These are phyloP conservation scores for Valencia hispanica DNA, from an alignment of 2,797 vertebrate species.

Conservation along the genomic window DNA sequence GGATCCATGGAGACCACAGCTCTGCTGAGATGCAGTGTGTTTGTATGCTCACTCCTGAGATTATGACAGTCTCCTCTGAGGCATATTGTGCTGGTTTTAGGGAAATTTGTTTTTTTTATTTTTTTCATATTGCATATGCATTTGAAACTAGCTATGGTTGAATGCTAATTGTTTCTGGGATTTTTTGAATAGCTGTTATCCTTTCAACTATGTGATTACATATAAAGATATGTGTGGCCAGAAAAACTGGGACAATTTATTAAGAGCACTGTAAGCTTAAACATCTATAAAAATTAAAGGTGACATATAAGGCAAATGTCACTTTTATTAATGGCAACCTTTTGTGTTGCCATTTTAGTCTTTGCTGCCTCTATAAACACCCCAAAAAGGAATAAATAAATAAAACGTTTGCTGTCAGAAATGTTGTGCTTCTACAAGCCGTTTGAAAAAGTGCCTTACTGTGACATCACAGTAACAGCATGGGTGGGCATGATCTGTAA, in stretches of 20 bases:
- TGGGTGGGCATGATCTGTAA: too few relatives aligned
- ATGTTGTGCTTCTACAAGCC: too few relatives aligned
- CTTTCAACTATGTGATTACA: background rate
- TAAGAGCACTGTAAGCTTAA: background rate
- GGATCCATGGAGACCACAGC: slow-evolving; percentile 39
- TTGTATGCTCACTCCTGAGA: background rate
- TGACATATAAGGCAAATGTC: too few relatives aligned
- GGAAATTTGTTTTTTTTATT: background rate
- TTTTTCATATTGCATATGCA: background rate
- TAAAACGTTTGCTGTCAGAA: too few relatives aligned
- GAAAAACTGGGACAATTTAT: background rate
- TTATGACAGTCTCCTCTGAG: background rate
- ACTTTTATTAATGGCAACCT: too few relatives aligned
- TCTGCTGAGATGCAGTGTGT: slow-evolving; percentile 14
- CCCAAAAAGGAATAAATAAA: too few relatives aligned
- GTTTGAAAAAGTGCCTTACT: too few relatives aligned
- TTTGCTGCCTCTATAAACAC: too few relatives aligned
- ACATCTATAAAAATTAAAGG: background rate
- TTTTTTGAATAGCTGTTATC: background rate
- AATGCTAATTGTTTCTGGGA: background rate
- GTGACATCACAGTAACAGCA: too few relatives aligned
- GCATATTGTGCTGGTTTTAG: background rate
- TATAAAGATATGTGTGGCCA: background rate
- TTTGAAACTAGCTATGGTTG: background rate
- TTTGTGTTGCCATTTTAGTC: too few relatives aligned